phyloP scores from a whole-genome alignment of 2,797 vertebrate species.

The Anguilla anguilla region DNA sequence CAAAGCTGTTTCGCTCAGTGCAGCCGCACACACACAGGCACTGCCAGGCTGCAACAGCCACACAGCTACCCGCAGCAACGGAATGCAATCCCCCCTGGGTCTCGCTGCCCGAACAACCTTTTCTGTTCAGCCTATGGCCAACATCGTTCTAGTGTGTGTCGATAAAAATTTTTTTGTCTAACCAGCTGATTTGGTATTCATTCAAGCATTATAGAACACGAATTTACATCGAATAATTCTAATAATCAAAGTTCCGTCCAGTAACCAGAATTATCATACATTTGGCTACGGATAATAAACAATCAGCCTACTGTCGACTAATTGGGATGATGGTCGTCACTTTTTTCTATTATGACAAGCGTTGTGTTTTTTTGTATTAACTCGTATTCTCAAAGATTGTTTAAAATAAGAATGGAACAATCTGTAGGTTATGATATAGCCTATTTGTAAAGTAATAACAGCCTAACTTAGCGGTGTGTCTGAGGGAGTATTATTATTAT shows the following conservation, averaged over 20 bases:
- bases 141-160: background rate
- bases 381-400: too few relatives aligned
- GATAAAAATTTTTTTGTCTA: background rate
- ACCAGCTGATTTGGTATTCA: background rate
- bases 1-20: constrained; percentile 1
- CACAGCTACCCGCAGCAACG: constrained; percentile 13
- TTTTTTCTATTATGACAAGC: background rate
- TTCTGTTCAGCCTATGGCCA: background rate
- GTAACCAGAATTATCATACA: background rate
- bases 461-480: too few relatives aligned
- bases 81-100: constrained; percentile 32
- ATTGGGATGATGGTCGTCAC: background rate
- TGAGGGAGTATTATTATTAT: too few relatives aligned
- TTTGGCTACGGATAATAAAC: background rate
- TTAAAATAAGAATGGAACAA: too few relatives aligned
- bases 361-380: background rate
- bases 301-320: background rate
- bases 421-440: too few relatives aligned
- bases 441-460: too few relatives aligned
- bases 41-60: constrained; percentile 5
- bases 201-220: background rate
- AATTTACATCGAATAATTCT: background rate
- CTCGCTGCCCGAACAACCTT: constrained; percentile 29
- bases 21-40: constrained; percentile 1
- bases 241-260: background rate